Evolutionary conservation across 2,797 vertebrate genomes (phyloP).

Genomic region (Acridotheres tristis): DNA sequence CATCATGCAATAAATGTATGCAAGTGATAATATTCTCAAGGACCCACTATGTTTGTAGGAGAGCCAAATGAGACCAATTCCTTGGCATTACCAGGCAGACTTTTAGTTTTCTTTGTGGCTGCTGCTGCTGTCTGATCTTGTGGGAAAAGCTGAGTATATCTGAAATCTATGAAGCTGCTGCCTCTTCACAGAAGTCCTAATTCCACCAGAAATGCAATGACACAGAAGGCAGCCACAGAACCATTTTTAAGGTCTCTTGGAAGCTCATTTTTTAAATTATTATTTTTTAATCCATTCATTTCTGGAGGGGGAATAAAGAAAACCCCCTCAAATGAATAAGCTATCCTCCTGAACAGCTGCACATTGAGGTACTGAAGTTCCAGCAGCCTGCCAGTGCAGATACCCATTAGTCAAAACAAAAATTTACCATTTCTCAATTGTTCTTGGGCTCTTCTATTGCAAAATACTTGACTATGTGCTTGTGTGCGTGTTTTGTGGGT

Average conservation of each 20-base stretch:
- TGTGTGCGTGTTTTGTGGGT: background rate
- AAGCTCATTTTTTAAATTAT: background rate
- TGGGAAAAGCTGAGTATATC: background rate
- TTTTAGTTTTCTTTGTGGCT: background rate
- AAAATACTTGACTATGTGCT: accelerated
- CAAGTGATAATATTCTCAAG: background rate
- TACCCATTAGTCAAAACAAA: background rate
- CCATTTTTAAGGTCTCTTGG: background rate
- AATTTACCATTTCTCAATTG: background rate
- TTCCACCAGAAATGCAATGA: background rate
- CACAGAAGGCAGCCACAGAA: background rate
- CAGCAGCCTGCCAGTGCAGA: background rate
- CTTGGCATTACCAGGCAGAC: background rate
- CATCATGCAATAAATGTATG: background rate
- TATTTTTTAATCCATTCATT: background rate
- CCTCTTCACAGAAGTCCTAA: background rate
- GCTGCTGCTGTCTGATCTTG: background rate
- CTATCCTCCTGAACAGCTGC: background rate
- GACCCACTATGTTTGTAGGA: background rate
- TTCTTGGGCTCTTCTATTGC: background rate
- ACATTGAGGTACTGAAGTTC: background rate
- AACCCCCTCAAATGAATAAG: background rate
- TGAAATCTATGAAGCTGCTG: background rate
- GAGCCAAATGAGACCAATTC: background rate
- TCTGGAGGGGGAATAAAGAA: background rate